Evolutionary conservation across 2,113 vertebrate genomes (phyloP).

Genomic region (Lanius collurio): DNA sequence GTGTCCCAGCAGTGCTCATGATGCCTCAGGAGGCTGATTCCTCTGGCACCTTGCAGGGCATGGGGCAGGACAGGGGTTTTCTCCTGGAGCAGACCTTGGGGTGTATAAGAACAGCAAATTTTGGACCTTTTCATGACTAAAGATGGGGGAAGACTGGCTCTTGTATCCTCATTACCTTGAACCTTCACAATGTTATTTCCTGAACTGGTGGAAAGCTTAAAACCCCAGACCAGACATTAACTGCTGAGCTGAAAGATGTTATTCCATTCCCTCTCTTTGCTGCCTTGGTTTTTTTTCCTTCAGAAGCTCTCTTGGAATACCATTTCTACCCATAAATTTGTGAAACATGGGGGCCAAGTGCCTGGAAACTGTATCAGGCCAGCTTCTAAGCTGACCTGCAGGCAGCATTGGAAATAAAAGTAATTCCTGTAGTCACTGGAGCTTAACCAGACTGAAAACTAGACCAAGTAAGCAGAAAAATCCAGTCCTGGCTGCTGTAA

Average conservation of each 20-base stretch:
- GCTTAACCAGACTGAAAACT: background rate
- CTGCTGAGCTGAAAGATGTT: background rate
- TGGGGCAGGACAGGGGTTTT: background rate
- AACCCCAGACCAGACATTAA: background rate
- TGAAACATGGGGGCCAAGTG: background rate
- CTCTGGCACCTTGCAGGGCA: background rate
- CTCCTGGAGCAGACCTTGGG: background rate
- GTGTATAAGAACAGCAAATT: background rate
- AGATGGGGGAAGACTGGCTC: background rate
- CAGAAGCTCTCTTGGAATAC: background rate
- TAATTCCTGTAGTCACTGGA: background rate
- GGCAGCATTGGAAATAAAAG: background rate
- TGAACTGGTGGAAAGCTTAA: background rate
- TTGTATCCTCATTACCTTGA: background rate
- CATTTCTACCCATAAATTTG: background rate
- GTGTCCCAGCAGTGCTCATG: accelerated
- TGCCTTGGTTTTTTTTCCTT: background rate
- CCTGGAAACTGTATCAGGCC: background rate
- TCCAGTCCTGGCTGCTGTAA: background rate
- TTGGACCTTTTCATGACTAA: background rate
- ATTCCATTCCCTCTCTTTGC: background rate
- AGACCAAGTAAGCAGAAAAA: background rate
- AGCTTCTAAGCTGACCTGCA: background rate
- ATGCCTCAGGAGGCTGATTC: background rate
- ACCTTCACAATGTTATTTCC: background rate